Percentiles rank a stretch among this genome's conserved stretches.
phyloP scores from a whole-genome alignment of 2,888 invertebrate genomes.

The Drosophila conformis region DNA sequence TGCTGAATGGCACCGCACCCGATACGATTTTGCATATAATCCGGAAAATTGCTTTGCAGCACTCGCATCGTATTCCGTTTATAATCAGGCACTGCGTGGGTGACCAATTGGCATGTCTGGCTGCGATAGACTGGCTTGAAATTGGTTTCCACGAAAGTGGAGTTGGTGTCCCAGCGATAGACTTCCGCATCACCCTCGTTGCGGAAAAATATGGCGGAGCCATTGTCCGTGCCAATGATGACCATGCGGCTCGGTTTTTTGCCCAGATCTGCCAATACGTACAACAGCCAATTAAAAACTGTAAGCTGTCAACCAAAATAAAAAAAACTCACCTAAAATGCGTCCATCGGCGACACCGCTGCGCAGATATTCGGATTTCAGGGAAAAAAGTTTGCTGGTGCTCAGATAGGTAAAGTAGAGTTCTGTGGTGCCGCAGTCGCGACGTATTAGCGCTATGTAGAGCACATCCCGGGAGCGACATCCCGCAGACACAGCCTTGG shows the following conservation, averaged over 20 bases:
- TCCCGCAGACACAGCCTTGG: slow-evolving; percentile 86
- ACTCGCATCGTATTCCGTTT: slow-evolving; percentile 87
- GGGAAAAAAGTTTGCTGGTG: slow-evolving; percentile 87
- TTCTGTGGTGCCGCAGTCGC: slow-evolving; percentile 86
- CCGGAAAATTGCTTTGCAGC: slow-evolving; percentile 88
- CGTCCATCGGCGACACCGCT: slow-evolving; percentile 87
- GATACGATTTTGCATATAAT: slow-evolving; percentile 87
- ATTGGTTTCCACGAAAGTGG: slow-evolving; percentile 84
- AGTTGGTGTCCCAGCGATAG: slow-evolving; percentile 87
- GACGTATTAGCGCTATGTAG: slow-evolving; percentile 88
- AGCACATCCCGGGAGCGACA: slow-evolving; percentile 87
- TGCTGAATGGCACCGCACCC: slow-evolving; percentile 88
- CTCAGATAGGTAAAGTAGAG: slow-evolving; percentile 89
- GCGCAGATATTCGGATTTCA: slow-evolving; percentile 88
- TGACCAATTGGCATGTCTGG: slow-evolving; percentile 86
- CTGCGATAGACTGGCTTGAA: slow-evolving; percentile 87
- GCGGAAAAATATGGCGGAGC: slow-evolving; percentile 87
- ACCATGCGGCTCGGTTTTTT: slow-evolving; percentile 87
- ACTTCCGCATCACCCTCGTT: slow-evolving; percentile 87
- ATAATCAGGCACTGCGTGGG: slow-evolving; percentile 87
- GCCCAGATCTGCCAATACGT: slow-evolving; percentile 85
- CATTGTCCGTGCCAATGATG: slow-evolving; percentile 88
- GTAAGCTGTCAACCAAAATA: background rate
- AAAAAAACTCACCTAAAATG: slow-evolving; percentile 84
- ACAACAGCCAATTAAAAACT: slow-evolving; percentile 8